A percentile compares a stretch with the other conserved stretches of the same genome.
Evolutionary conservation across 2,113 vertebrate genomes (phyloP).

Genomic region (Pseudorhombus dupliciocellatus): DNA sequence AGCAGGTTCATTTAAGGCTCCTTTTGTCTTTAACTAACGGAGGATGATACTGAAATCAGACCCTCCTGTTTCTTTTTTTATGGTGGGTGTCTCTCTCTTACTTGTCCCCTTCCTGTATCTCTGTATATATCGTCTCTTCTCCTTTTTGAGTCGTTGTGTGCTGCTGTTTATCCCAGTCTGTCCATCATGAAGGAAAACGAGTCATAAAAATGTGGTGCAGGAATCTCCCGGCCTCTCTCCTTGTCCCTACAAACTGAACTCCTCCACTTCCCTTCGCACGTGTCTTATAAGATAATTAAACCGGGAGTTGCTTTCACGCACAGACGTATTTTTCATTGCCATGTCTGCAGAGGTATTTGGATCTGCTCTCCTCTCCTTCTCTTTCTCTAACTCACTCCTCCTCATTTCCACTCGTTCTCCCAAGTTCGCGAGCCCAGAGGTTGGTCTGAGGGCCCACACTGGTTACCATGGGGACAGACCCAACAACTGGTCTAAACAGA

Average conservation of each 20-base stretch:
- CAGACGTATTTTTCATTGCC: constrained; percentile 49
- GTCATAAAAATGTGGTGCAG: constrained; percentile 21
- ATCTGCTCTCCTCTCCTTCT: constrained; percentile 14
- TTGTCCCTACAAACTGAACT: constrained; percentile 25
- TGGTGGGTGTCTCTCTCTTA: neutral
- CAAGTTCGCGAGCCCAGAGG: constrained; percentile 53
- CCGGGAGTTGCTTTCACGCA: constrained; percentile 45
- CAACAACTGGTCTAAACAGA: constrained; percentile 72
- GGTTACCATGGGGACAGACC: constrained; percentile 65
- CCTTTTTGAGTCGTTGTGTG: constrained; percentile 2
- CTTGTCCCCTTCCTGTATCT: neutral
- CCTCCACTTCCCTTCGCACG: constrained; percentile 34
- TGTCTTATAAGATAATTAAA: constrained; percentile 59
- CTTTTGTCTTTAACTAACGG: neutral
- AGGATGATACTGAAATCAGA: constrained; percentile 16
- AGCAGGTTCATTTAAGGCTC: constrained; percentile 51
- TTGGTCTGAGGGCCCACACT: constrained; percentile 58
- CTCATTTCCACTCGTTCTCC: constrained; percentile 66
- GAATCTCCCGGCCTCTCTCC: constrained; percentile 21
- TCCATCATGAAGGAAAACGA: constrained; percentile 1
- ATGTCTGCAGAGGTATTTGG: constrained; percentile 57
- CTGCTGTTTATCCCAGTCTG: neutral
- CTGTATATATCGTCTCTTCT: neutral
- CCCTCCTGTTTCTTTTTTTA: neutral
- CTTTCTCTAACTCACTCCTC: constrained; percentile 28